Evolutionary conservation across 2,797 vertebrate genomes (phyloP), one percentile per base, ranked within the genome.

Genomic region (Zalophus californianus): DNA sequence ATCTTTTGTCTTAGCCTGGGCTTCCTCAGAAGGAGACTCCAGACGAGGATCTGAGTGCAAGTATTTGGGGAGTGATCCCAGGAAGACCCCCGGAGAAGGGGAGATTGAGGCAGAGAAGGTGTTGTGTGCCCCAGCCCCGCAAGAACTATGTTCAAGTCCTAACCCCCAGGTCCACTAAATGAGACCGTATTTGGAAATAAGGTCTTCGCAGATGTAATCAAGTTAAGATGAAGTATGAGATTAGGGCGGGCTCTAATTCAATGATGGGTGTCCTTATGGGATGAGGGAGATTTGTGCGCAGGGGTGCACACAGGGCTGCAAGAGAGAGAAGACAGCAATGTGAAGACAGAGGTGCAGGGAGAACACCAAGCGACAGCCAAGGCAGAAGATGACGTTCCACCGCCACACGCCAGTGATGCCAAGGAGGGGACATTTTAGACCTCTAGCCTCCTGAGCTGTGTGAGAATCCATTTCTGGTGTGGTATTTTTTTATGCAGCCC

Each of bases 341-440:
- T 20, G 87, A 54, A 80, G 85, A 86, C 14, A 27, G 60, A 44
- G 18, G 85, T 29, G 13, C 16, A 9, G 29, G 32, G 41, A 13
- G 20, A 13, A 32, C 0, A 5, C 64, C 35, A 0, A 0, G 10
- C 10, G 25, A 54, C 0, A 35, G n/a, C 9, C n/a, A 12, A 48
- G 29, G 23, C 21, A n/a, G 73, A 60, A 35, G 1, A 0, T 0
- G 2, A 29, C 11, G 2, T 7, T 1, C 20, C 0, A 10, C 21
- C 2, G 25, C 52, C 35, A 11, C 15, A 23, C 10, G 20, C 29
- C 38, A 15, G 41, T 23, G n/a, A 7, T 0, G 1, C 16, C 35
- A 0, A 38, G 48, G 32, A 23, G 75, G 48, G 50, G 48, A 87
- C 44, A 86, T 15, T 52, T 77, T 35, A 8, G 5, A 18, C 54